Evolutionary conservation across 2,797 vertebrate genomes (phyloP).

Genomic region (Scomberomorus guttatus): DNA sequence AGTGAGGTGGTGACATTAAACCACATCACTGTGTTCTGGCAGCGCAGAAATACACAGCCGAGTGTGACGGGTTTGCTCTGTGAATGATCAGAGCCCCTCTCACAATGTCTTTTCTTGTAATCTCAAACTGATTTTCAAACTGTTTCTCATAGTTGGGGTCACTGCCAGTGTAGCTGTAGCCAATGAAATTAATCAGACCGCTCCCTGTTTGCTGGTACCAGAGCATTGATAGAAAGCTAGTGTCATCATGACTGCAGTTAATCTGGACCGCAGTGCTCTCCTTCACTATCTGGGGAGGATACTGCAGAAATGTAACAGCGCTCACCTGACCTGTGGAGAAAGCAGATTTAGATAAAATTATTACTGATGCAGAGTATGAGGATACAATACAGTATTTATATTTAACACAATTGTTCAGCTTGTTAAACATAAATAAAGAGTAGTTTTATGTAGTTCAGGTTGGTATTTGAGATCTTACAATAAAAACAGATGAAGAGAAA

Average conservation of each 20-base stretch:
- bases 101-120: neutral
- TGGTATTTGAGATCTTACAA: conserved; percentile 38
- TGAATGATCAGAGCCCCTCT: conserved; percentile 54
- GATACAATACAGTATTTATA: neutral
- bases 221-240: neutral
- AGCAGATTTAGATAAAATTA: neutral
- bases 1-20: conserved; percentile 41
- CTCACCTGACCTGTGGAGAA: conserved; percentile 52
- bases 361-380: neutral
- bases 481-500: conserved; percentile 45
- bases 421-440: neutral
- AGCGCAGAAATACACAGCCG: conserved; percentile 67
- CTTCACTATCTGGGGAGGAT: conserved; percentile 34
- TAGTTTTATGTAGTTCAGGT: neutral
- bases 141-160: conserved; percentile 51
- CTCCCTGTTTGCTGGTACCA: conserved; percentile 68
- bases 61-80: conserved; percentile 32
- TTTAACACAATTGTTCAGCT: accelerated
- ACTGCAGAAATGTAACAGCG: conserved; percentile 52
- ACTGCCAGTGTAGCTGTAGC: too few species aligned
- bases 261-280: conserved; percentile 16
- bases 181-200: too few species aligned
- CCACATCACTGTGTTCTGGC: conserved; percentile 53
- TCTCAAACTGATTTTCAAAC: neutral
- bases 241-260: conserved; percentile 58